phyloP scores from a whole-genome alignment of 2,113 vertebrate genomes.

The Siniperca chuatsi region DNA sequence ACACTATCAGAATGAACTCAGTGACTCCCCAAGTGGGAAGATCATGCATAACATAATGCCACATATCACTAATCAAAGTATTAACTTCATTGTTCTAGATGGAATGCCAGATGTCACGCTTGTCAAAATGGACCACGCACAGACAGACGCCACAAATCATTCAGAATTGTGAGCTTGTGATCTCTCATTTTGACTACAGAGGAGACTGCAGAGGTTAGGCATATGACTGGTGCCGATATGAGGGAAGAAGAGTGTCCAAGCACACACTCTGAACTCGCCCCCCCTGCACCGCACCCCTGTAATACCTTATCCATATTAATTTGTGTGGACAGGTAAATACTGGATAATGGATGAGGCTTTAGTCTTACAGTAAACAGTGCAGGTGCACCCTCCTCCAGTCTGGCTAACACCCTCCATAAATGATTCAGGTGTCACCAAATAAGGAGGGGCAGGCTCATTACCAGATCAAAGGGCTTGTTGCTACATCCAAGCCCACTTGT shows the following conservation, averaged over 20 bases:
- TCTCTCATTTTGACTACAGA: neutral
- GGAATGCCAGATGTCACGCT: neutral
- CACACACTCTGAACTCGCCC: neutral
- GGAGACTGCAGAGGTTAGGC: constrained; percentile 1
- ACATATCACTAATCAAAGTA: neutral
- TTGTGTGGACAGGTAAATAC: constrained; percentile 42
- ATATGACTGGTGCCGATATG: neutral
- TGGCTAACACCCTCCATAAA: constrained; percentile 64
- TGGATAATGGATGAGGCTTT: constrained; percentile 65
- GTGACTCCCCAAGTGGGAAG: constrained; percentile 2
- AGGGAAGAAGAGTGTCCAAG: neutral
- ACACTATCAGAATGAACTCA: constrained; percentile 32
- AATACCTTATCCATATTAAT: constrained; percentile 58
- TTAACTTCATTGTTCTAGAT: neutral
- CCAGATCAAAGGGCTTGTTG: constrained; percentile 57
- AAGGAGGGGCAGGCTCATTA: constrained; percentile 61
- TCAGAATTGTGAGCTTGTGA: neutral
- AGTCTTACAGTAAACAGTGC: constrained; percentile 36
- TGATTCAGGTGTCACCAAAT: constrained; percentile 75
- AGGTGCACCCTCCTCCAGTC: constrained; percentile 34
- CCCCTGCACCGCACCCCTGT: constrained; percentile 29
- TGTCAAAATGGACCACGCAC: neutral
- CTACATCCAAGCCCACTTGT: constrained; percentile 62
- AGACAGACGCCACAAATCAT: neutral
- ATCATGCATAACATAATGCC: constrained; percentile 9